Evolutionary conservation across 2,888 invertebrate species (phyloP).

Genomic region (Poecilus cupreus): DNA sequence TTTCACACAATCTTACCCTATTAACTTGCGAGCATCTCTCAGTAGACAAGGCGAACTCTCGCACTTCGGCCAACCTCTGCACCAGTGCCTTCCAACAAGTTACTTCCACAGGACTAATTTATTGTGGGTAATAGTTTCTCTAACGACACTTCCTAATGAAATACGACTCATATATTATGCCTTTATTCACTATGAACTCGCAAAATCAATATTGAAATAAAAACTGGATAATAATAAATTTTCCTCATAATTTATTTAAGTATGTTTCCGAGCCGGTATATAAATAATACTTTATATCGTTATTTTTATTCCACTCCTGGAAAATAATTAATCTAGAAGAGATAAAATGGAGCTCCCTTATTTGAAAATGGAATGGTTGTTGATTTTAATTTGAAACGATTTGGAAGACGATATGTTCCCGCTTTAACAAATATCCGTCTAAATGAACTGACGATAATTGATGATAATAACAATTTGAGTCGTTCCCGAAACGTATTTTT

Average conservation of each 20-base stretch:
- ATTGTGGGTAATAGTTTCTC: not conserved
- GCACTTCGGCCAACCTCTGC: conserved; percentile 6
- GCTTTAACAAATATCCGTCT: not conserved
- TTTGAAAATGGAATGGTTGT: not conserved
- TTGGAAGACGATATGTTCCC: not conserved
- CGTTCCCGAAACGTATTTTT: conserved; percentile 9
- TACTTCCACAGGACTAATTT: not conserved
- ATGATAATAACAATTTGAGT: not conserved
- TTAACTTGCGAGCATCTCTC: conserved; percentile 51
- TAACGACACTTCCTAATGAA: not conserved
- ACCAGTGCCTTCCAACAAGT: conserved; percentile 9
- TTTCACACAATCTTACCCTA: conserved; percentile 56
- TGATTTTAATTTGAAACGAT: not conserved
- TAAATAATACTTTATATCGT: no score
- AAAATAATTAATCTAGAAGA: no score
- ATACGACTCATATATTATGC: not conserved
- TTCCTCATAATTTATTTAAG: not conserved
- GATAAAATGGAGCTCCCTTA: not conserved
- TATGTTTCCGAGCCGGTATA: not conserved
- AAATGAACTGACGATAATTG: not conserved
- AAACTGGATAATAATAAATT: not conserved
- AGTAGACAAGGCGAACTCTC: conserved; percentile 28
- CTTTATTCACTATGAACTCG: not conserved
- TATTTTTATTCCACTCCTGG: no score
- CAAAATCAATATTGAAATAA: no score